A percentile compares a stretch with the other conserved stretches of the same genome.
phyloP scores from a whole-genome alignment of 2,888 invertebrate genomes.

The Acanthoscelides obtectus region DNA sequence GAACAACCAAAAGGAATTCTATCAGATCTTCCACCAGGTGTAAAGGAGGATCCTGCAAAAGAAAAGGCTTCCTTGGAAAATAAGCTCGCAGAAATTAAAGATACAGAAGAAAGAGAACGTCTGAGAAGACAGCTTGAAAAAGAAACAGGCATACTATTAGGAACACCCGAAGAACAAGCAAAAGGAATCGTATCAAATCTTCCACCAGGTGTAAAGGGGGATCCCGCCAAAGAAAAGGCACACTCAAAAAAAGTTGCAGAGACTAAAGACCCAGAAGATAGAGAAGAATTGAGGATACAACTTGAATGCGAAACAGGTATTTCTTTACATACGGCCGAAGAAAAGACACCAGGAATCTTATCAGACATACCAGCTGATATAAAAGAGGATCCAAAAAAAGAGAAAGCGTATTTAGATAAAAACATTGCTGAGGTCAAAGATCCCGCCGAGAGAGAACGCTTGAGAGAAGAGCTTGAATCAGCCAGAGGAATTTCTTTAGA shows the following conservation, averaged over 20 bases:
- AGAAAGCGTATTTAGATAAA: too few relatives aligned
- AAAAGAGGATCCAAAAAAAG: too few relatives aligned
- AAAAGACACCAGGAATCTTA: too few relatives aligned
- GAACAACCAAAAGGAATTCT: background rate
- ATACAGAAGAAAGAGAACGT: background rate
- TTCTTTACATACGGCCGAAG: too few relatives aligned
- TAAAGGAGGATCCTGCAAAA: background rate
- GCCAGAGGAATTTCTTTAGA: too few relatives aligned
- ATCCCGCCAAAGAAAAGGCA: background rate
- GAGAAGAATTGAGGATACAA: too few relatives aligned
- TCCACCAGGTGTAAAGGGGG: background rate
- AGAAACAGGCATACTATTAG: background rate
- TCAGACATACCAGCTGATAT: too few relatives aligned
- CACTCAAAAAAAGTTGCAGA: constrained; percentile 1
- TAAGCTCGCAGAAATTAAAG: background rate
- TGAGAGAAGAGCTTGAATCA: too few relatives aligned
- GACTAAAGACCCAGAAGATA: background rate
- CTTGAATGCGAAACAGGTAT: too few relatives aligned
- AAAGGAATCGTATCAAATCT: background rate
- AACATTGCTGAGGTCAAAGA: too few relatives aligned
- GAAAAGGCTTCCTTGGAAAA: background rate
- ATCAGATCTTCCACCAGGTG: background rate
- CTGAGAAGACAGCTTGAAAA: background rate
- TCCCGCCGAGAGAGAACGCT: too few relatives aligned
- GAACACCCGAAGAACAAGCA: background rate